Conservation (phyloP, 2,797 vertebrate species). For the Muscicapa comitata region DNA sequence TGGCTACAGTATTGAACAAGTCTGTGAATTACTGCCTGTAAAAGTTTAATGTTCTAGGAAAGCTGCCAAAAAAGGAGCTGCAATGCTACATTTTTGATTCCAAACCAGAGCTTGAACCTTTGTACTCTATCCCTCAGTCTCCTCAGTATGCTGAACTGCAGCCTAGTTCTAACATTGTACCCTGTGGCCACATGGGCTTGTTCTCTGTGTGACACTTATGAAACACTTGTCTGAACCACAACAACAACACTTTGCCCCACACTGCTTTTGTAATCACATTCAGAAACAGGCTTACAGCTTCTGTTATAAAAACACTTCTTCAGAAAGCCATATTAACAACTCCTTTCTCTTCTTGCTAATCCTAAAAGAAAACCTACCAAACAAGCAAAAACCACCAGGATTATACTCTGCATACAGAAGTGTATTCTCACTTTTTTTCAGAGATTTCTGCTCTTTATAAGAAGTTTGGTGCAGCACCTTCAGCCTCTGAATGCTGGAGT, state of each 20-base stretch:
- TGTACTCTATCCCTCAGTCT: background rate
- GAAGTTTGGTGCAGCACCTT: background rate
- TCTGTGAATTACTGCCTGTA: background rate
- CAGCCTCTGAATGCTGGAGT: fast-evolving
- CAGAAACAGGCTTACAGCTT: background rate
- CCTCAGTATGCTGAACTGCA: background rate
- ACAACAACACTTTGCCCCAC: background rate
- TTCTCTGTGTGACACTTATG: background rate
- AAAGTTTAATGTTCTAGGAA: background rate
- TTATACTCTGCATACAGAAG: background rate
- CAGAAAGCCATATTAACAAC: background rate
- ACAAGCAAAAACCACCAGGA: background rate
- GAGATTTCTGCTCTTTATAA: background rate
- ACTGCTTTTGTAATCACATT: background rate
- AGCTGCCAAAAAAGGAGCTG: background rate
- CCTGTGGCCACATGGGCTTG: background rate
- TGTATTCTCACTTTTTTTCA: background rate
- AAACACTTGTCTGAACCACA: constrained; percentile 10
- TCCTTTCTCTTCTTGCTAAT: background rate
- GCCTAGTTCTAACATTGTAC: background rate
- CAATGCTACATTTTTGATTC: background rate
- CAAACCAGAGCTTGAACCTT: background rate
- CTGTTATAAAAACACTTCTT: background rate
- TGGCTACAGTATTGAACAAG: background rate
- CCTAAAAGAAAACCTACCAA: background rate